Evolutionary conservation across 2,888 invertebrate genomes (phyloP).

Genomic region (Rhaphigaster nebulosa): DNA sequence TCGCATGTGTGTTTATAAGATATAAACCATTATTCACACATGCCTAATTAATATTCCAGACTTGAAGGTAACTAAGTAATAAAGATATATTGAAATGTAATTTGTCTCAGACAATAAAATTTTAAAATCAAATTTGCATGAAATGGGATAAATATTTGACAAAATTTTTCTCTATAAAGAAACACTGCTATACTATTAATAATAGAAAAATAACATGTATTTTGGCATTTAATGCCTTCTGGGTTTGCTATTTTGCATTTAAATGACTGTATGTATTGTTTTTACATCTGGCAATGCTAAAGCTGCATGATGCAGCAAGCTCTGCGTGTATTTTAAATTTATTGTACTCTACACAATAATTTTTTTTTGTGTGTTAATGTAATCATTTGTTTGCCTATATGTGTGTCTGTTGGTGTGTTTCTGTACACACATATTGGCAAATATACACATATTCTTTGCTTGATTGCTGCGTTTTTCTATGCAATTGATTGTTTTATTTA

Average conservation of each 20-base stretch:
- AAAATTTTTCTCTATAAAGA: slow-evolving; percentile 31
- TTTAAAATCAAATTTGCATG: slow-evolving; percentile 53
- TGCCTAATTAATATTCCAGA: slow-evolving; percentile 53
- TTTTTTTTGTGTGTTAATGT: slow-evolving; percentile 55
- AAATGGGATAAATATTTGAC: slow-evolving; percentile 41
- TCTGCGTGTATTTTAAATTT: slow-evolving; percentile 56
- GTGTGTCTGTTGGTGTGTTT: slow-evolving; percentile 21
- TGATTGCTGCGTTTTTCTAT: slow-evolving; percentile 56
- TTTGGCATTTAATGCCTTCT: slow-evolving; percentile 65
- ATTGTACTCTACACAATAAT: slow-evolving; percentile 54
- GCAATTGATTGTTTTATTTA: slow-evolving; percentile 50
- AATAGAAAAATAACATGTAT: slow-evolving; percentile 55
- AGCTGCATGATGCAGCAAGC: slow-evolving; percentile 59
- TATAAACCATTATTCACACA: slow-evolving; percentile 53
- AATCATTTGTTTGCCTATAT: slow-evolving; percentile 51
- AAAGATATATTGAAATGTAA: slow-evolving; percentile 21
- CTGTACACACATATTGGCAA: slow-evolving; percentile 52
- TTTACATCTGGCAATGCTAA: slow-evolving; percentile 58
- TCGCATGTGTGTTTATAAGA: slow-evolving; percentile 52
- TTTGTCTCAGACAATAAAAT: slow-evolving; percentile 17
- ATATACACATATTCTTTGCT: slow-evolving; percentile 56
- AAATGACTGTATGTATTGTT: slow-evolving; percentile 66
- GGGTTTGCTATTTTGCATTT: slow-evolving; percentile 68
- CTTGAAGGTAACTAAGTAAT: slow-evolving; percentile 51
- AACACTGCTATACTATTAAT: slow-evolving; percentile 51